A percentile compares a stretch with the other conserved stretches of the same genome.
These are phyloP conservation scores for Grammomys surdaster DNA, from an alignment of 2,113 vertebrate species.

Conservation along the genomic window DNA sequence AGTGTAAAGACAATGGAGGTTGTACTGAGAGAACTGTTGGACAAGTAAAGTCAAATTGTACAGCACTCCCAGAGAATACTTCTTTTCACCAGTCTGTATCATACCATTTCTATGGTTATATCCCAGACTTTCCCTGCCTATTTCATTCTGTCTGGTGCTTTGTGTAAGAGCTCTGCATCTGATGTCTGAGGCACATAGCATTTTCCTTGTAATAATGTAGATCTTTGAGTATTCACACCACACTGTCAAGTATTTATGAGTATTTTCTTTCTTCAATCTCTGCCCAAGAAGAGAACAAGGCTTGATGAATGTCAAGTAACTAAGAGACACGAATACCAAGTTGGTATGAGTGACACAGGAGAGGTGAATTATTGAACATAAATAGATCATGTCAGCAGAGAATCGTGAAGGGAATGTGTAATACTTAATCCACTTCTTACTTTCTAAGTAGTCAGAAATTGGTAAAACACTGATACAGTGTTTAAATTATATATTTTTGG, in stretches of 20 bases:
- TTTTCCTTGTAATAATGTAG: not conserved
- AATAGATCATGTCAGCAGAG: slow-evolving; percentile 71
- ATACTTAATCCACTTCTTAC: not conserved
- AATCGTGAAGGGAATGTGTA: slow-evolving; percentile 59
- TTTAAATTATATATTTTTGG: slow-evolving; percentile 25
- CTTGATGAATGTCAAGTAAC: slow-evolving; percentile 72
- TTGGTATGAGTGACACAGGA: slow-evolving; percentile 58
- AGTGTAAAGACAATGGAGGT: not conserved
- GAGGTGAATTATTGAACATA: slow-evolving; percentile 75
- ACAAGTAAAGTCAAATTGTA: not conserved
- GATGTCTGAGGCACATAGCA: not conserved
- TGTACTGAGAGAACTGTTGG: not conserved
- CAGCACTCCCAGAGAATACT: not conserved
- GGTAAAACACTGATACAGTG: not conserved
- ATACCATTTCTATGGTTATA: not conserved
- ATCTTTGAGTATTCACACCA: slow-evolving; percentile 63
- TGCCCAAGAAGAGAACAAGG: slow-evolving; percentile 64
- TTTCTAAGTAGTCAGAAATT: slow-evolving; percentile 19
- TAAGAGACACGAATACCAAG: slow-evolving; percentile 62
- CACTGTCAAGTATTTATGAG: slow-evolving; percentile 50
- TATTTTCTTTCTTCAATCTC: slow-evolving; percentile 72
- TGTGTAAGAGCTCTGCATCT: not conserved
- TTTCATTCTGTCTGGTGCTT: not conserved
- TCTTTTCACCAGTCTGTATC: not conserved
- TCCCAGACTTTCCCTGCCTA: not conserved